A percentile compares a stretch with the other conserved stretches of the same genome.
These are phyloP conservation scores for Eupithecia insigniata DNA, from an alignment of 2,888 invertebrate genomes.

Conservation along the genomic window DNA sequence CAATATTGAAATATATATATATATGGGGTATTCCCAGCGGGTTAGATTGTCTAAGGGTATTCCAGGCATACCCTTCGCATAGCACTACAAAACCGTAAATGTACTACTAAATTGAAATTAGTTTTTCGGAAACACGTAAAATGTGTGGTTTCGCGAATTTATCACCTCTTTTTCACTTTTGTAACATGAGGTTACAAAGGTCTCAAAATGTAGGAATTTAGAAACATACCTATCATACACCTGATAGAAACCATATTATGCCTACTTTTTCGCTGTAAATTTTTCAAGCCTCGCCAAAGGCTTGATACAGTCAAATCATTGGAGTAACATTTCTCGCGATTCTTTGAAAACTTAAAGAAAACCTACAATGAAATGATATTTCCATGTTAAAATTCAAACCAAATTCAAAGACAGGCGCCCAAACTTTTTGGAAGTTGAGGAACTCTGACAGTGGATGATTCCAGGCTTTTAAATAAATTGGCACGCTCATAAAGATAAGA, in stretches of 20 bases:
- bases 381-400: conserved; percentile 30
- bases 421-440: conserved; percentile 32
- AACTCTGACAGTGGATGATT: conserved; percentile 42
- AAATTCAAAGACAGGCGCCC: conserved; percentile 24
- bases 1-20: background rate
- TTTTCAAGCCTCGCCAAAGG: background rate
- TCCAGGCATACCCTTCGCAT: no score
- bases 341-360: background rate
- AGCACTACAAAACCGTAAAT: background rate
- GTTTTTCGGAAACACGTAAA: background rate
- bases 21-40: no score
- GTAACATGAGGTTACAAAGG: background rate
- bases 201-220: no score
- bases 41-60: no score
- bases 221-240: no score
- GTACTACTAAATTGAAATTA: background rate
- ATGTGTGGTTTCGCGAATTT: no score
- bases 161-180: no score
- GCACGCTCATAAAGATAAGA: conserved; percentile 39
- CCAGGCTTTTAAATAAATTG: conserved; percentile 43
- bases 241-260: no score
- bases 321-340: background rate
- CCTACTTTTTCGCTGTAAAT: background rate
- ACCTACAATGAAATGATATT: conserved; percentile 21
- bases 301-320: conserved; percentile 4